Evolutionary conservation across 2,888 invertebrate genomes (phyloP), one percentile per base, ranked within the genome.

Genomic region (Yponomeuta cagnagella): DNA sequence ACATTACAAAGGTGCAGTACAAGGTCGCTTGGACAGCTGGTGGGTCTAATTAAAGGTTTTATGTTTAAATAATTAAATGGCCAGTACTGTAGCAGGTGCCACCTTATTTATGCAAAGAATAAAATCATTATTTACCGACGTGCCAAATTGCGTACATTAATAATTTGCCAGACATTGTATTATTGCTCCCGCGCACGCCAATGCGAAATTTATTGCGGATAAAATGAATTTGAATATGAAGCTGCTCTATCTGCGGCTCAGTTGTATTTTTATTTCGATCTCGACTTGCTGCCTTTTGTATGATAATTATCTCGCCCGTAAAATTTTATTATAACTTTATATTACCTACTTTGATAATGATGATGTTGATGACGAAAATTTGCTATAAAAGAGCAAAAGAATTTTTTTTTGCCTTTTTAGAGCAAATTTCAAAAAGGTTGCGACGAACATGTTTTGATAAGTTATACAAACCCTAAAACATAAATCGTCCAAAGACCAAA

Each of bases 1-100:
- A 81, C 79, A 80, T 80, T 81, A 88, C 86, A 88, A 91, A 92
- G 90, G 90, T 92, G 90, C 86, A 82, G 74, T 79, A 77, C 91
- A 90, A 90, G 90, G 90, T 81, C 87, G 80, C 72, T 58, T 1
- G 72, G 82, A 83, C 91, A 92, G 90, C 86, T 91, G 91, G 81
- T 71, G 71, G 76, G 78, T 85, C 87, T 90, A 91, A 92, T 91
- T 92, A 92, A 89, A 90, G 86, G 88, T 87, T 90, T 90, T 89
- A 90, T 88, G 86, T 84, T 87, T 86, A 89, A 90, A 92, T 91
- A 91, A 92, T 92, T 92, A 89, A 90, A 82, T 87, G 83, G 76
- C 83, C 81, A 81, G 74, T 75, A 76, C 76, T 79, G 77, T 71
- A 75, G 88, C 90, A 89, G 89, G 88, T 90, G 89, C 79, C 74